Base-by-base conservation (phyloP, 2,888 invertebrate species). In the Thalpophila matura region DNA sequence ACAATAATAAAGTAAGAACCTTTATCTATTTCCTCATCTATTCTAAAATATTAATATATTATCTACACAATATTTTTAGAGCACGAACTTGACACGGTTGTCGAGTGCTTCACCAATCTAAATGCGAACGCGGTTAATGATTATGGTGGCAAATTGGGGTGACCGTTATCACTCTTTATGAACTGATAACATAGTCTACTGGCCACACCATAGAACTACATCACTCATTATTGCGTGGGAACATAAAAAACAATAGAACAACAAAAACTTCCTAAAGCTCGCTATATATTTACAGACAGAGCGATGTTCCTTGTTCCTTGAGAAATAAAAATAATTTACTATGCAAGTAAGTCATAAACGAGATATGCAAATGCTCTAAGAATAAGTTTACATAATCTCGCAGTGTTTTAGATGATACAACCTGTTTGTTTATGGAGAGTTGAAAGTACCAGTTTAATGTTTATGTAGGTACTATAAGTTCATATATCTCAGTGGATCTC, bases 271-370 rank as follows among this genome's bases (percentile, higher is more conserved):
- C 80, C 83, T 83, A 49, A 64, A 74, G 49, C 65, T 37, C 42
- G 56, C 55, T 64, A 58, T 69, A 59, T 66, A 58, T 61, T 63
- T 68, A 69, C 50, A 63, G 46, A 59, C 50, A 65, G 61, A 65
- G 49, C 53, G 42, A 59, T 56, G 75, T 85, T 85, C 78, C 82
- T 80, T 65, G 77, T 86, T 86, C 87, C 87, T 64, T 85, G 86
- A 84, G 86, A 86, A 83, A 57, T 73, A 65, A 70, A 61, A 60
- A 65, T 73, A 67, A 64, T 62, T 29, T 55, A 45, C 29, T 50
- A 20, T 60, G 45, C 55, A 69, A 31, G 33, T 47, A 51, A 42
- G 18, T 50, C 26, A 24, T 27, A 69, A 56, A 76, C 77, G 24
- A 56, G 47, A 50, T 54, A 63, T 56, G 74, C 54, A 57, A 64